A percentile compares a stretch with the other conserved stretches of the same genome.
Conservation (phyloP, 23 tunicate species). For the Halocynthia aurantium region DNA sequence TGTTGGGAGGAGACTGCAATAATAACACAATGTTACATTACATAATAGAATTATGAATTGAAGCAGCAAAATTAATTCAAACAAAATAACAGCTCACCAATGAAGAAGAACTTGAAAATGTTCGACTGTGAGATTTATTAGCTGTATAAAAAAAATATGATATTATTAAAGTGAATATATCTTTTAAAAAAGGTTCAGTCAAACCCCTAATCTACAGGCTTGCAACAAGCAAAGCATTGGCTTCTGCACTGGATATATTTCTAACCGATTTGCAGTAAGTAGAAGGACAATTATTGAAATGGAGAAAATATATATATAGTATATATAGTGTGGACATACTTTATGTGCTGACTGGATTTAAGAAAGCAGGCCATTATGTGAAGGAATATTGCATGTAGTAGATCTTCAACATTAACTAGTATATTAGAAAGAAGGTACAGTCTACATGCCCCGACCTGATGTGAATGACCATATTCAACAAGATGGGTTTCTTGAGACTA, state of each 20-base stretch:
- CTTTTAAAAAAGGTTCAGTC: not conserved
- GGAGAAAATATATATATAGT: too few relatives aligned
- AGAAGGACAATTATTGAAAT: too few relatives aligned
- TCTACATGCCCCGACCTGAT: too few relatives aligned
- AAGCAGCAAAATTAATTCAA: not conserved
- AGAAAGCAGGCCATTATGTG: too few relatives aligned
- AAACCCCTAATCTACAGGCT: not conserved
- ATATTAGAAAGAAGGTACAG: too few relatives aligned
- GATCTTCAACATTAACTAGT: too few relatives aligned
- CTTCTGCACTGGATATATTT: not conserved
- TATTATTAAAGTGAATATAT: not conserved
- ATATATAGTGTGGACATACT: too few relatives aligned
- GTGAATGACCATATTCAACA: too few relatives aligned
- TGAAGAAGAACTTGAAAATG: slow-evolving; percentile 13
- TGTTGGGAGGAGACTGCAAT: slow-evolving; percentile 25
- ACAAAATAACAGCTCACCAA: not conserved
- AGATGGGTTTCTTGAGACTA: too few relatives aligned
- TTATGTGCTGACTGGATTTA: too few relatives aligned
- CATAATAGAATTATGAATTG: not conserved
- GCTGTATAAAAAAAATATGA: not conserved
- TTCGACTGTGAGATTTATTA: not conserved
- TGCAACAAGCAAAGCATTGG: not conserved
- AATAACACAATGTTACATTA: not conserved
- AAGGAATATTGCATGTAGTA: too few relatives aligned
- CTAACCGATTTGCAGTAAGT: too few relatives aligned